Conservation (phyloP, 2,888 invertebrate species). For the Xanthorhoe spadicearia region DNA sequence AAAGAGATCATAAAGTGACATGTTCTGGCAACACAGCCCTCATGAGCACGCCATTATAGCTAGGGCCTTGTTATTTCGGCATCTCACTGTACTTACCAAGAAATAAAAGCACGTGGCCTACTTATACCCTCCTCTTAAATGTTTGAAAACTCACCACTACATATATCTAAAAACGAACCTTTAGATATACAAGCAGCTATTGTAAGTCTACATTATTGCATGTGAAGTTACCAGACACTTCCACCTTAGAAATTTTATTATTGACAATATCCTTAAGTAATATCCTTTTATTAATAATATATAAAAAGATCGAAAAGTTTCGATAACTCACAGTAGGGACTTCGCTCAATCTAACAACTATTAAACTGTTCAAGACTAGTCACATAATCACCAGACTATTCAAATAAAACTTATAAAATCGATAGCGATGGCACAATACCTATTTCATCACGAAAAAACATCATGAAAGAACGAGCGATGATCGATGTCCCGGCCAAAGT, state of each 20-base stretch:
- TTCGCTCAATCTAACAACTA: too few species aligned
- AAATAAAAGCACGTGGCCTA: conserved; percentile 37
- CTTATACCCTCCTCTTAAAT: conserved; percentile 11
- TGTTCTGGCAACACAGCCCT: conserved; percentile 22
- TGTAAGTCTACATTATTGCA: too few species aligned
- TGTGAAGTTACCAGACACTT: too few species aligned
- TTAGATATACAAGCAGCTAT: too few species aligned
- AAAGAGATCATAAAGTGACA: neutral
- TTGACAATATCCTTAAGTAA: too few species aligned
- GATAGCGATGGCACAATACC: neutral
- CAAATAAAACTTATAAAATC: neutral
- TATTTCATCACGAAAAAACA: neutral
- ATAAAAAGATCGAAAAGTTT: too few species aligned
- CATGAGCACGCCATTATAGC: conserved; percentile 54
- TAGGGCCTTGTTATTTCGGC: conserved; percentile 56
- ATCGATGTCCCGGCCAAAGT: neutral
- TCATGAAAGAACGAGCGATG: conserved; percentile 1
- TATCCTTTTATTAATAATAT: too few species aligned
- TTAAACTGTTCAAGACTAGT: neutral
- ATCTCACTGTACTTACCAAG: conserved; percentile 48
- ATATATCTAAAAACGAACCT: too few species aligned
- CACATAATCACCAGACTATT: neutral
- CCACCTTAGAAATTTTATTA: too few species aligned
- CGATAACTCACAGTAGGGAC: too few species aligned
- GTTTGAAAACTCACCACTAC: neutral